phyloP scores from a whole-genome alignment of 2,888 invertebrate genomes.

The Sminthurinus aureus region DNA sequence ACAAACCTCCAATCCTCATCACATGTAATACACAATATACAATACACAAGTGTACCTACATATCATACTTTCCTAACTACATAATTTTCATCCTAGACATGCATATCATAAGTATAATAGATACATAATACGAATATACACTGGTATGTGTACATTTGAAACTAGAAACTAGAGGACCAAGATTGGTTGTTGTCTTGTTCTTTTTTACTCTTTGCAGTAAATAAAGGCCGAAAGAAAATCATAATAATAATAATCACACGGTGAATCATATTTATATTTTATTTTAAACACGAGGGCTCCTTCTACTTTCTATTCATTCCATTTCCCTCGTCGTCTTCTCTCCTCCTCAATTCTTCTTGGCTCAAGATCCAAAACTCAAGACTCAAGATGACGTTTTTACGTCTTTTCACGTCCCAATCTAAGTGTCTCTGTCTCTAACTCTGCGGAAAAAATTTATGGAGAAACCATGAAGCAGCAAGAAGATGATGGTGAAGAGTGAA shows the following conservation, averaged over 20 bases:
- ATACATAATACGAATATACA: no score
- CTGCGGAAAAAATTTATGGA: slow-evolving; percentile 38
- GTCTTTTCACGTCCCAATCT: slow-evolving; percentile 34
- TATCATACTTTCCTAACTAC: background rate
- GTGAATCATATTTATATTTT: slow-evolving; percentile 44
- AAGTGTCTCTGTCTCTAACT: slow-evolving; percentile 20
- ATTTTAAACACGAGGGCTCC: slow-evolving; percentile 40
- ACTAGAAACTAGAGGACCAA: no score
- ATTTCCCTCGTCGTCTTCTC: no score
- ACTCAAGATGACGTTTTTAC: slow-evolving; percentile 35
- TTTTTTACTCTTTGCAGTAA: slow-evolving; percentile 34
- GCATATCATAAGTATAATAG: no score
- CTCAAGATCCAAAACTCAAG: no score
- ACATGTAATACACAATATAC: background rate
- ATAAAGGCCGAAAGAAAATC: slow-evolving; percentile 44
- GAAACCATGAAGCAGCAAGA: slow-evolving; percentile 29
- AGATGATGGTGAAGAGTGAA: slow-evolving; percentile 1
- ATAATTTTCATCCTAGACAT: no score
- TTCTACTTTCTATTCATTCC: background rate
- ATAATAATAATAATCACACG: slow-evolving; percentile 46
- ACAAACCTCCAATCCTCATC: background rate
- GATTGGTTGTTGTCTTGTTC: background rate
- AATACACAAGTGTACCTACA: background rate
- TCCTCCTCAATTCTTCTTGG: no score
- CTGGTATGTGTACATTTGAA: no score